Base-by-base conservation (phyloP, 1,140 invertebrate genomes). In the Drosophila miranda region DNA sequence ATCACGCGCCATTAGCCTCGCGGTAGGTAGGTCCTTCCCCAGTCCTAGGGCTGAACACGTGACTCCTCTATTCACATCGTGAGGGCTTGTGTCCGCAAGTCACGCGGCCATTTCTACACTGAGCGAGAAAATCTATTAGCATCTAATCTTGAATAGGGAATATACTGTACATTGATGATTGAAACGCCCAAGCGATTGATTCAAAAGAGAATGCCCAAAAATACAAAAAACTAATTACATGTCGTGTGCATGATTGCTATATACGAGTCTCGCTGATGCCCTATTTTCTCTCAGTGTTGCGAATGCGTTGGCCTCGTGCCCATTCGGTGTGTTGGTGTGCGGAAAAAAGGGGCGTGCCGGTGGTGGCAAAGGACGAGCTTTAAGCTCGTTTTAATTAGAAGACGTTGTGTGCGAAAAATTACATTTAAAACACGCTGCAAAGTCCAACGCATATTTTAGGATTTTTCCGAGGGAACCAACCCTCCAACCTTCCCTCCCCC, bases 301-400 rank as follows among this genome's bases (percentile, higher is more conserved):
- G 11, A 38, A 34, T 34, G 8, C 9, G 1, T 50, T 81, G 81
- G 80, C 81, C 81, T 81, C 81, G 76, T 76, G 80, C 52, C 42
- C 52, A 26, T 56, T 68, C 48, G 63, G 62, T 48, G 62, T 44
- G 60, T 62, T 57, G 58, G 72, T 83, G 61, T 63, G 70, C 21
- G 46, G 70, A 19, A 44, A 13, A 55, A 55, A 8, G 34, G 45
- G 62, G 63, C 66, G 63, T 68, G 66, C 60, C 42, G 11, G 11
- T 54, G 48, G 41, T 34, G 53, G 46, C 38, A 46, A 49, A 26
- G 28, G 43, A 30, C 42, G 72, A 45, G 78, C 83, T 83, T 88
- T 83, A 88, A 88, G 83, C 83, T 88, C 73, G 78, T 88, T 88
- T 88, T 88, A 88, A 88, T 88, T 88, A 88, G 83, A 88, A 88